A percentile compares a stretch with the other conserved stretches of the same genome.
phyloP scores from a whole-genome alignment of 2,888 invertebrate species.

The Drosophila infuscata region DNA sequence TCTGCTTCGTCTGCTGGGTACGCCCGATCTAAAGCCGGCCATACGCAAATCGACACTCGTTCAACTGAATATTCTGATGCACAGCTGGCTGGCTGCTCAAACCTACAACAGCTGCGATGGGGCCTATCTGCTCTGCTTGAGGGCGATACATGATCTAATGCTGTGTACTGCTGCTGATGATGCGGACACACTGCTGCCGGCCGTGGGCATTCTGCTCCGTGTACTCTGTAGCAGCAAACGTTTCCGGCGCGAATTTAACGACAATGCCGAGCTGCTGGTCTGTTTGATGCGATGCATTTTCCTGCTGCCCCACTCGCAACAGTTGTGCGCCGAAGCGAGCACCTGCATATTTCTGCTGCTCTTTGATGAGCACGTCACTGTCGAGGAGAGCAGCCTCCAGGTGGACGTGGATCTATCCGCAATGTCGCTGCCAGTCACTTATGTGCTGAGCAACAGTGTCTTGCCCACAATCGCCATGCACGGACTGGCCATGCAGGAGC shows the following conservation, averaged over 20 bases:
- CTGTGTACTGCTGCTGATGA: neutral
- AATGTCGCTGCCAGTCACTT: constrained; percentile 71
- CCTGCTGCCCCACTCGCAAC: constrained; percentile 68
- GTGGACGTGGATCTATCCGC: constrained; percentile 66
- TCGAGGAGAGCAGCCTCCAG: constrained; percentile 45
- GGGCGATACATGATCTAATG: constrained; percentile 26
- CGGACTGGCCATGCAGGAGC: constrained; percentile 36
- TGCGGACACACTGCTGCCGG: constrained; percentile 59
- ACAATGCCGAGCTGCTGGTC: constrained; percentile 71
- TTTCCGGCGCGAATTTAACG: constrained; percentile 72
- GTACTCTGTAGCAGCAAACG: constrained; percentile 50
- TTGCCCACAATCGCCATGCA: constrained; percentile 9
- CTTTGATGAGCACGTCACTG: constrained; percentile 65
- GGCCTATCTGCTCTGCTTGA: constrained; percentile 20
- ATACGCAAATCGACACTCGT: constrained; percentile 76
- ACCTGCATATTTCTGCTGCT: constrained; percentile 78
- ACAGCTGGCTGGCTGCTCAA: constrained; percentile 55
- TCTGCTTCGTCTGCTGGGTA: constrained; percentile 75
- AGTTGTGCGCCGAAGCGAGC: constrained; percentile 73
- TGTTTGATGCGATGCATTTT: constrained; percentile 79
- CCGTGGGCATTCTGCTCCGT: constrained; percentile 69
- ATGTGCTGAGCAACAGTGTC: constrained; percentile 39
- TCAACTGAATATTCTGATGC: constrained; percentile 72
- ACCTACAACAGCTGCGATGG: constrained; percentile 27
- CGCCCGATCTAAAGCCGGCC: constrained; percentile 75